These are phyloP conservation scores for Deilephila elpenor DNA, from an alignment of 2,888 invertebrate genomes.

Conservation along the genomic window DNA sequence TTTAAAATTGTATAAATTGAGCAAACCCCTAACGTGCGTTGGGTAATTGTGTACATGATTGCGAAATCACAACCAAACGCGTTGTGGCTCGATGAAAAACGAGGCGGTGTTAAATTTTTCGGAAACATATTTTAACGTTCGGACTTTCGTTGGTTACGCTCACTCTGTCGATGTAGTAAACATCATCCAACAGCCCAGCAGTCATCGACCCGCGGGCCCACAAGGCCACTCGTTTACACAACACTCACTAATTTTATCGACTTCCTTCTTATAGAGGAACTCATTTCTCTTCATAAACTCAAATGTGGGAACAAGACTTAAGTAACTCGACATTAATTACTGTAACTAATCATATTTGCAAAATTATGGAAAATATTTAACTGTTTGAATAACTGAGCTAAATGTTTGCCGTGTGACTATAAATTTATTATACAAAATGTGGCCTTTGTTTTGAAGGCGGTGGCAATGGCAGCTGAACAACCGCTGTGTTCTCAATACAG, in stretches of 20 bases:
- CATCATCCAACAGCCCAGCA: slow-evolving; percentile 64
- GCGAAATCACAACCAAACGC: neutral
- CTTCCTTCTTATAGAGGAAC: slow-evolving; percentile 45
- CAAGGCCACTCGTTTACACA: slow-evolving; percentile 81
- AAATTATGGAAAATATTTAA: slow-evolving; percentile 50
- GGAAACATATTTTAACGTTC: slow-evolving; percentile 55
- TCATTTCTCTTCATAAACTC: slow-evolving; percentile 5
- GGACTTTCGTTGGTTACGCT: slow-evolving; percentile 71
- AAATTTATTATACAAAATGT: slow-evolving; percentile 63
- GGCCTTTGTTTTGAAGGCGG: slow-evolving; percentile 69
- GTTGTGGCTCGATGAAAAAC: slow-evolving; percentile 44
- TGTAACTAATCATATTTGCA: slow-evolving; percentile 1
- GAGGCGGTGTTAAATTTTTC: slow-evolving; percentile 53
- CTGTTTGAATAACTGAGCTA: slow-evolving; percentile 52
- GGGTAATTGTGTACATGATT: neutral
- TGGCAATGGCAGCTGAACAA: slow-evolving; percentile 65
- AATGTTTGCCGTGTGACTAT: slow-evolving; percentile 43
- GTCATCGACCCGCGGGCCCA: slow-evolving; percentile 73
- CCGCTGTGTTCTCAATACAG: slow-evolving; percentile 72
- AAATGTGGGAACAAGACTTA: slow-evolving; percentile 1
- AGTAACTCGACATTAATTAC: neutral
- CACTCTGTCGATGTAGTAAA: slow-evolving; percentile 76
- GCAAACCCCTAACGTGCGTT: neutral
- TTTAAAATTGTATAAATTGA: neutral
- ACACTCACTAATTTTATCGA: slow-evolving; percentile 65